Evolutionary conservation across 2,888 invertebrate species (phyloP), one percentile per base, ranked within the genome.

Genomic region (Lasioglossum figueresi): DNA sequence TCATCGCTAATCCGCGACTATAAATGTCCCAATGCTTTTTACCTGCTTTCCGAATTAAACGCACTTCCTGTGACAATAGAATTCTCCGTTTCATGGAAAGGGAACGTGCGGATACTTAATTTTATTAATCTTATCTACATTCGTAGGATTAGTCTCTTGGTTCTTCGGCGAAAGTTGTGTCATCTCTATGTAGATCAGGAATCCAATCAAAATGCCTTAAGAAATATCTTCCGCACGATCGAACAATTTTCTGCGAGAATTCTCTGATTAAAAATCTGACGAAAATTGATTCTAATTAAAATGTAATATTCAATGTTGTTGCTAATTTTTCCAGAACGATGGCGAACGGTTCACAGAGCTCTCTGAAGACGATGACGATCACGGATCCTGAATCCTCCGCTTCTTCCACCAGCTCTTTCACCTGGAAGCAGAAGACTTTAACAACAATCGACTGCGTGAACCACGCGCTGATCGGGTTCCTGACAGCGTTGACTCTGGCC

Each of bases 401-500:
- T 16, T 16, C 2, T 1, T n/a, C 63, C 43, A 71, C 73, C 16
- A 5, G 31, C 6, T 52, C 2, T 27, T 31, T 16, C 6, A 63
- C 31, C 31, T 31, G 14, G 1, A 1, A 56, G 34, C 37, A 43
- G 63, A 37, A 48, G 37, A 75, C 59, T n/a, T 16, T 85, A 16
- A 68, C 37, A 6, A 37, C 23, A 8, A 12, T 82, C 16, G 89
- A 89, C 31, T 10, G 75, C 27, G 56, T 88, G 81, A 92, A 91
- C 76, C 92, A 92, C 76, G 43, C 82, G 73, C 81, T 92, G 59
- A 89, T 92, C 73, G 52, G 89, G 75, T 56, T 76, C 16, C 77
- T 92, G 59, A 92, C 90, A 8, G 82, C 77, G n/a, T 91, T 87
- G 74, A 59, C 91, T 3, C 77, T 92, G 14, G 87, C 82, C 82